A percentile compares a stretch with the other conserved stretches of the same genome.
Conservation (phyloP, 2,113 vertebrate genomes). For the Poeciliopsis prolifica region DNA sequence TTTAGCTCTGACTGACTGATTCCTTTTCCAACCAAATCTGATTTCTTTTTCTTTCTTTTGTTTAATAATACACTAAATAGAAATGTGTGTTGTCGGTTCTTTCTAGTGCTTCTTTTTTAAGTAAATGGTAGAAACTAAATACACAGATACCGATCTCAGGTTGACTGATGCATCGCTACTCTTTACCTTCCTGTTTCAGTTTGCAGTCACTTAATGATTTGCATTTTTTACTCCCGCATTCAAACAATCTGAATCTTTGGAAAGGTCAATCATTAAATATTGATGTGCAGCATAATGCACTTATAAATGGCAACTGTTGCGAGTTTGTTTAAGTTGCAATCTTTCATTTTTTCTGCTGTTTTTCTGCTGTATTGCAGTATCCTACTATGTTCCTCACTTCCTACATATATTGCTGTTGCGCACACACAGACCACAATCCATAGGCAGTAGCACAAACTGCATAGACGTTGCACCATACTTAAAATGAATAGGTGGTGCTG, state of each 20-base stretch:
- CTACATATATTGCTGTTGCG: neutral
- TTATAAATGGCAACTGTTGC: neutral
- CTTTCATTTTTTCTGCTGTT: neutral
- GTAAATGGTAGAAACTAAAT: too few species aligned
- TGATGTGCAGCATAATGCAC: too few species aligned
- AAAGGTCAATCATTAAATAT: neutral
- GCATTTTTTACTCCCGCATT: neutral
- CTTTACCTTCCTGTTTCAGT: neutral
- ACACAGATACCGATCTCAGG: too few species aligned
- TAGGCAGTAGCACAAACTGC: neutral
- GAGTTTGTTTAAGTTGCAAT: neutral
- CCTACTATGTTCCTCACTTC: neutral
- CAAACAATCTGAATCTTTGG: neutral
- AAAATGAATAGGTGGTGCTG: constrained; percentile 9
- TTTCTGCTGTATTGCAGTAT: neutral
- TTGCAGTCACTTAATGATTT: neutral
- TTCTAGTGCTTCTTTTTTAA: too few species aligned
- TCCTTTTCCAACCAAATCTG: too few species aligned
- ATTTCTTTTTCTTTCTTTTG: too few species aligned
- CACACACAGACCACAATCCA: neutral
- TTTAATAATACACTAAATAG: too few species aligned
- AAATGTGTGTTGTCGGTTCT: too few species aligned
- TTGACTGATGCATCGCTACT: too few species aligned
- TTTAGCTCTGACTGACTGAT: too few species aligned
- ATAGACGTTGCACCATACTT: neutral